Percentiles rank a stretch among this genome's conserved stretches.
Evolutionary conservation across 2,113 vertebrate genomes (phyloP).

Genomic region (Phaetusa simplex): DNA sequence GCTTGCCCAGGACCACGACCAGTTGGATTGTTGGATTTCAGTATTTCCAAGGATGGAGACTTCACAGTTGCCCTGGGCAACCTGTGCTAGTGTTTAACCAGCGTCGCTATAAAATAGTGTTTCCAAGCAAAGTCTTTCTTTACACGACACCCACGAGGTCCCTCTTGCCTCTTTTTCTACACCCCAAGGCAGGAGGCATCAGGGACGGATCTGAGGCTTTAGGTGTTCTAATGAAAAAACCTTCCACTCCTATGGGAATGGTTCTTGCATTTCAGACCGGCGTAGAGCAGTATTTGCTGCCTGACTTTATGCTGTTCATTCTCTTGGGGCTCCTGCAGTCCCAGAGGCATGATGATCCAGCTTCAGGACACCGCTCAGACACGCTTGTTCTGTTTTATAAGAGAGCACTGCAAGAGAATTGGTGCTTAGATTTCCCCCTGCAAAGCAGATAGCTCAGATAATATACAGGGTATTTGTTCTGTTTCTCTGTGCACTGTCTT

Average conservation of each 20-base stretch:
- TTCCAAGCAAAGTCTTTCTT: neutral
- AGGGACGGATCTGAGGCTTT: neutral
- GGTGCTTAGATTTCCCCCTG: neutral
- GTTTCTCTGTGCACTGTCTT: neutral
- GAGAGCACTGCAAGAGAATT: neutral
- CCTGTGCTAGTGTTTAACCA: neutral
- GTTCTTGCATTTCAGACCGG: neutral
- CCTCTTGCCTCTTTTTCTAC: neutral
- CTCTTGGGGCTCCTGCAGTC: neutral
- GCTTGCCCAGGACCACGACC: neutral
- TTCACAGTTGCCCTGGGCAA: neutral
- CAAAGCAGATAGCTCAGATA: neutral
- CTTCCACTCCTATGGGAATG: neutral
- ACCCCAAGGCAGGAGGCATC: neutral
- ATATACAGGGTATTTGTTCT: neutral
- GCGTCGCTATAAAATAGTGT: neutral
- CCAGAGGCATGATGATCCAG: neutral
- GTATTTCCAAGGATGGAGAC: neutral
- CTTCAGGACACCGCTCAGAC: neutral
- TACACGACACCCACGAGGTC: neutral
- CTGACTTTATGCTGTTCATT: neutral
- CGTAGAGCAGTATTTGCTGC: neutral
- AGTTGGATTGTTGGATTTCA: neutral
- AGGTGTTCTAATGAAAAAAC: neutral
- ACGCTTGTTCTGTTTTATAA: neutral